Base-by-base conservation (phyloP, 2,888 invertebrate species). In the Drosophila neotestacea region DNA sequence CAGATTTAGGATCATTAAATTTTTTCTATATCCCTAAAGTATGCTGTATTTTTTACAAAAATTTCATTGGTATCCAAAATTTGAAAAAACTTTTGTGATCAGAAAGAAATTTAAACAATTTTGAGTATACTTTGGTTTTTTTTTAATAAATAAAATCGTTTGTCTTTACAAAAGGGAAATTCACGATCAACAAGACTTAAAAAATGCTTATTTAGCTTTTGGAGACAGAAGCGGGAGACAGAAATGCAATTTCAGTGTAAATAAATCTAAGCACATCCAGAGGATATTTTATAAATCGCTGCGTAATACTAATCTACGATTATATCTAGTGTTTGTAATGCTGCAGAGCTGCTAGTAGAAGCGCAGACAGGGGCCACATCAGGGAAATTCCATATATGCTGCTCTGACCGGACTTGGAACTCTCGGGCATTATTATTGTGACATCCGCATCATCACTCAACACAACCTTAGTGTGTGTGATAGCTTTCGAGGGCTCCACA, bases 61-160 rank as follows among this genome's bases (percentile, higher is more conserved):
- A 22, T 22, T 22, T 22, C 22, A 22, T 3, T 22, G 3, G 3
- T 1, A 22, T 22, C 22, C 2, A 22, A 22, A 22, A 22, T 22
- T 22, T 22, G 22, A 22, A 22, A 22, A 2, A 0, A 22, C 2
- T 22, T 13, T 44, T 55, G 13, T 3, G 30, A 11, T 22, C 22
- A 22, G 3, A 22, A 22, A 22, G 22, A 22, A 22, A 22, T 22
- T 9, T 1, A 32, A 47, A n/a, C 9, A 44, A 38, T n/a, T 44
- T 44, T 59, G 41, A 55, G 52, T 80, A 70, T 81, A 84, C 89
- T 89, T 89, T 85, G 89, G 89, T 88, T 82, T 80, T 60, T 80
- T 81, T 81, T 85, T 87, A 85, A 85, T 85, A 85, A 85, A 89
- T 85, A 87, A 81, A 83, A 75, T 89, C 74, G 67, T 73, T 61